These are phyloP conservation scores for Malacosoma neustria DNA, from an alignment of 2,888 invertebrate species.

Conservation along the genomic window DNA sequence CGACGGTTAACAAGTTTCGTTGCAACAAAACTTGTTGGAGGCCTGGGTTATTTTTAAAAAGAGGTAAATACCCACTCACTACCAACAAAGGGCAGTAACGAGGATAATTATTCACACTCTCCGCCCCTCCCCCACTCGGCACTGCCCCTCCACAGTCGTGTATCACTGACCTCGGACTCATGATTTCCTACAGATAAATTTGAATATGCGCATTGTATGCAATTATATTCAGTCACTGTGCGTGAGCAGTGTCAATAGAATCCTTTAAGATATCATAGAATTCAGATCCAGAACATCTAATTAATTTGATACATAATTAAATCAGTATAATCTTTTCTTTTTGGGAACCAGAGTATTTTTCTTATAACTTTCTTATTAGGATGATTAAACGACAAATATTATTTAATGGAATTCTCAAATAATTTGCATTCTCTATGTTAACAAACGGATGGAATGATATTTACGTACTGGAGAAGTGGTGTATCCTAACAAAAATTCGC, in stretches of 20 bases:
- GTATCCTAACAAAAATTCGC: too few species aligned
- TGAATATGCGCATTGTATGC: neutral
- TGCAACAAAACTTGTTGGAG: neutral
- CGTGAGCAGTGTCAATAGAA: constrained; percentile 7
- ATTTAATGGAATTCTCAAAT: too few species aligned
- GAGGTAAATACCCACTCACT: constrained; percentile 5
- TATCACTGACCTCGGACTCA: constrained; percentile 1
- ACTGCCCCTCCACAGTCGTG: constrained; percentile 3
- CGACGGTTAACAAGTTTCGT: neutral
- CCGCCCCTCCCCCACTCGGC: constrained; percentile 13
- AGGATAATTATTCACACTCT: constrained; percentile 28
- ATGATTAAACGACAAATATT: too few species aligned
- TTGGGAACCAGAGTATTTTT: too few species aligned
- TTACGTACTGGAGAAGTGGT: too few species aligned
- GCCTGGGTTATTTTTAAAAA: constrained; percentile 3
- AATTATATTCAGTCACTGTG: neutral
- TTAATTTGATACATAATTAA: too few species aligned
- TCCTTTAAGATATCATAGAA: too few species aligned
- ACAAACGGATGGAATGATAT: too few species aligned
- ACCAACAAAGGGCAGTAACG: constrained; percentile 25
- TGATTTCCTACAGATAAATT: constrained; percentile 1
- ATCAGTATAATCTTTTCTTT: too few species aligned
- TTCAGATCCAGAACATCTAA: too few species aligned
- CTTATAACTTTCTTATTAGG: too few species aligned
- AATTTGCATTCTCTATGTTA: too few species aligned